phyloP scores from a whole-genome alignment of 2,113 vertebrate species.

The Panthera uncia region DNA sequence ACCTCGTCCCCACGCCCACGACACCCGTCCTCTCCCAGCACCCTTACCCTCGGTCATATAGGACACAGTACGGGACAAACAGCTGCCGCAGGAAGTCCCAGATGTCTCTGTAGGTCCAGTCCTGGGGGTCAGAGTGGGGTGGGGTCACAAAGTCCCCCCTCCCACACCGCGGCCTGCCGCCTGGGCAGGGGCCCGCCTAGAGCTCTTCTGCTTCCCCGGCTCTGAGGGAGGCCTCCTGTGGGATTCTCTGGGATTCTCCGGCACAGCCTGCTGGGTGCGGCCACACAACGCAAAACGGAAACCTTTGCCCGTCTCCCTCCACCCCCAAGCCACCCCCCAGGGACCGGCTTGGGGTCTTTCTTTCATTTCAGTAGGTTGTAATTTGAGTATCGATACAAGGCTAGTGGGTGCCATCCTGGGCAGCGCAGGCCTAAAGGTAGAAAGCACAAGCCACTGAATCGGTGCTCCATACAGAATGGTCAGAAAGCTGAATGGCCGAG shows the following conservation, averaged over 20 bases:
- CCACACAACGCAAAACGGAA: not conserved
- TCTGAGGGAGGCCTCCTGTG: not conserved
- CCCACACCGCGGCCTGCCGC: not conserved
- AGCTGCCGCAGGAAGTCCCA: slow-evolving; percentile 95
- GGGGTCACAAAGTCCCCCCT: not conserved
- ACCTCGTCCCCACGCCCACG: fast-evolving
- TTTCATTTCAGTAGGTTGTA: not conserved
- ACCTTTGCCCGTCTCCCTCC: not conserved
- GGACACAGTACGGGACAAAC: slow-evolving; percentile 95
- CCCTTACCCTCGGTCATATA: slow-evolving; percentile 96
- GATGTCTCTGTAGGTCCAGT: slow-evolving; percentile 97
- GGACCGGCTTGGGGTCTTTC: not conserved
- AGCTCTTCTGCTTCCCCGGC: not conserved
- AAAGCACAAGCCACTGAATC: not conserved
- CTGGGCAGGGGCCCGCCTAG: not conserved
- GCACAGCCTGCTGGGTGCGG: not conserved
- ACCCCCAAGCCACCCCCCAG: not conserved
- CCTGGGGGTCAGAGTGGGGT: slow-evolving; percentile 81
- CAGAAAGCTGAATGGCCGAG: not conserved
- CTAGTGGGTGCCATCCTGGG: not conserved
- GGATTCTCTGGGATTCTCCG: not conserved
- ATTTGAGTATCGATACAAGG: not conserved
- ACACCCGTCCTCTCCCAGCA: fast-evolving
- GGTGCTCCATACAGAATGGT: not conserved
- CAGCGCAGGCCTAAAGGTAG: not conserved